Evolutionary conservation across 2,113 vertebrate species (phyloP).

Genomic region (Tragelaphus strepsiceros): DNA sequence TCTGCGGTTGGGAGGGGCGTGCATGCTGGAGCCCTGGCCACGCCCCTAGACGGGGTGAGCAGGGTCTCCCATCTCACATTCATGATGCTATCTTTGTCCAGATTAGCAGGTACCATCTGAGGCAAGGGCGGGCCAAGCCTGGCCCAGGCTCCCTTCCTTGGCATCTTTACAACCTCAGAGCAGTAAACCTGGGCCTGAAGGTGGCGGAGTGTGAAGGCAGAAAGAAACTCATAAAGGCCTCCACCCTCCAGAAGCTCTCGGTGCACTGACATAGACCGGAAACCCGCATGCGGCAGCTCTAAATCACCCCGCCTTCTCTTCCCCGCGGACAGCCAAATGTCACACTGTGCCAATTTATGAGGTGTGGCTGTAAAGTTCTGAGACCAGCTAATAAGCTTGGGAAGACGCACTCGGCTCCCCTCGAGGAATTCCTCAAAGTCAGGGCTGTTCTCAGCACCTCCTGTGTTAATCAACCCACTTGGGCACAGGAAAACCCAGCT

Average conservation of each 20-base stretch:
- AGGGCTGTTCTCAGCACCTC: neutral
- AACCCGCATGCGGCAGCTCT: neutral
- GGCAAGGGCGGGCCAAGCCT: neutral
- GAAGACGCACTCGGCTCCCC: neutral
- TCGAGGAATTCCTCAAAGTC: conserved; percentile 23
- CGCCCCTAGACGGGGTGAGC: neutral
- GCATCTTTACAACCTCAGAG: neutral
- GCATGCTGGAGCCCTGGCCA: neutral
- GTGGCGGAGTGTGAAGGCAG: neutral
- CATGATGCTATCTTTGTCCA: neutral
- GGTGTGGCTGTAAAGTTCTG: conserved; percentile 13
- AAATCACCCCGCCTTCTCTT: conserved; percentile 37
- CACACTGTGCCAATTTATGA: conserved; percentile 19
- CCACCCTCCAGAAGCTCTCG: neutral
- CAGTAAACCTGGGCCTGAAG: neutral
- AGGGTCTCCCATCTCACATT: neutral
- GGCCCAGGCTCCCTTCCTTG: neutral
- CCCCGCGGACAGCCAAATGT: neutral
- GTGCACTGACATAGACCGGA: neutral
- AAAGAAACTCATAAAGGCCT: neutral
- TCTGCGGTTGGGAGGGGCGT: neutral
- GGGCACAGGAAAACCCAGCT: neutral
- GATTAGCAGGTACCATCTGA: neutral
- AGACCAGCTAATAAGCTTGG: conserved; percentile 34
- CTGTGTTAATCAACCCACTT: neutral